phyloP scores from a whole-genome alignment of 2,797 vertebrate genomes.

The Chiloscyllium punctatum region DNA sequence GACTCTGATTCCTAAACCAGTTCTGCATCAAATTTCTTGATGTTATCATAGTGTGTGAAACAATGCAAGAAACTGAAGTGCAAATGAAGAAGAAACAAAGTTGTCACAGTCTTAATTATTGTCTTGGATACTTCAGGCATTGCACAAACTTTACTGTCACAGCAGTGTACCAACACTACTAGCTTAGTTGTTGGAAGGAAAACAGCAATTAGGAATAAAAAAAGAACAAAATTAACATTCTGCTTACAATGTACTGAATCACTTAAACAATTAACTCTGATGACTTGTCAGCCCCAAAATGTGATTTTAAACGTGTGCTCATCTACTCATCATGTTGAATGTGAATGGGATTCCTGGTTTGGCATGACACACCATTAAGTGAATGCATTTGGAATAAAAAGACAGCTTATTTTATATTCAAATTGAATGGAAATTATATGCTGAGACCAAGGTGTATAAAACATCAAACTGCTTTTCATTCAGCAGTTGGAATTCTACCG shows the following conservation, averaged over 20 bases:
- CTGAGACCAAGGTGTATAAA: background rate
- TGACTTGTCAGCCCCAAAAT: conserved; percentile 33
- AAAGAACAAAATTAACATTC: conserved; percentile 38
- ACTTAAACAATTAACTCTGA: conserved; percentile 37
- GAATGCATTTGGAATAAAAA: background rate
- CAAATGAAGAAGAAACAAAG: conserved; percentile 30
- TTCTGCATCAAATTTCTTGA: background rate
- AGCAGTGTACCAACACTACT: conserved; percentile 28
- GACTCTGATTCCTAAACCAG: background rate
- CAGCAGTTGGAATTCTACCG: background rate
- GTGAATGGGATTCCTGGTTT: background rate
- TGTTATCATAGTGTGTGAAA: background rate
- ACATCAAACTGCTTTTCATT: background rate
- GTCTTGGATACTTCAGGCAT: conserved; percentile 37
- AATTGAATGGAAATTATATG: background rate
- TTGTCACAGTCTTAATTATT: conserved; percentile 36
- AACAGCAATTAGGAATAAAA: conserved; percentile 37
- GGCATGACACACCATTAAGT: background rate
- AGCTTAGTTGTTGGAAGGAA: conserved; percentile 27
- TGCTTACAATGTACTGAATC: conserved; percentile 31
- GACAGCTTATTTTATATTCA: background rate
- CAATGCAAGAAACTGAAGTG: conserved; percentile 10
- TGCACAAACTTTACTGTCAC: conserved; percentile 32
- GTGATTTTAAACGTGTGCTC: conserved; percentile 2
- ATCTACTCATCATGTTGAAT: conserved; percentile 16